These are phyloP conservation scores for Solenopsis invicta DNA, from an alignment of 1,140 invertebrate species.

Conservation along the genomic window DNA sequence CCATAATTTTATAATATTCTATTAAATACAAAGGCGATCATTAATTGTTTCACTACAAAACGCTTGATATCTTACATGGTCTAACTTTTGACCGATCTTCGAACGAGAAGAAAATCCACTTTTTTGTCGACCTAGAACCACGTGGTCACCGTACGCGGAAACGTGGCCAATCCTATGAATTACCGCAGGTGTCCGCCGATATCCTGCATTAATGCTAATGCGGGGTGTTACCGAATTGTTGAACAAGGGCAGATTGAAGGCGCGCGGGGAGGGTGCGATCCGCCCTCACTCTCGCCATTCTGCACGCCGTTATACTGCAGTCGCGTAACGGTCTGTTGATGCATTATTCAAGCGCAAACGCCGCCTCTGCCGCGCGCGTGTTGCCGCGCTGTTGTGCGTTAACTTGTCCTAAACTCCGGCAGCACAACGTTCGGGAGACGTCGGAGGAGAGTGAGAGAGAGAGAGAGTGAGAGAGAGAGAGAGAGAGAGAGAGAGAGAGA, in stretches of 20 bases:
- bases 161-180: conserved; percentile 81
- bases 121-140: conserved; percentile 9
- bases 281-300: conserved; percentile 27
- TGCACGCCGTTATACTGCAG: conserved; percentile 76
- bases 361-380: conserved; percentile 79
- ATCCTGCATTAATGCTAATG: conserved; percentile 85
- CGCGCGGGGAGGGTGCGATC: conserved; percentile 43
- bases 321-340: conserved; percentile 80
- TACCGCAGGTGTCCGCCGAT: conserved; percentile 83
- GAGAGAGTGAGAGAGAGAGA: too few species aligned
- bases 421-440: conserved; percentile 59
- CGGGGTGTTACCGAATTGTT: conserved; percentile 84
- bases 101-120: conserved; percentile 15
- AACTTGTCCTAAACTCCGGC: conserved; percentile 84
- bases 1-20: neutral
- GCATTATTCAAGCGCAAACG: conserved; percentile 85
- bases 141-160: conserved; percentile 3
- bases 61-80: neutral
- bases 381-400: conserved; percentile 81
- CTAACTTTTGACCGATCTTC: neutral
- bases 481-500: too few species aligned
- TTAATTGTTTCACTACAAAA: neutral
- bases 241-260: conserved; percentile 84
- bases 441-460: conserved; percentile 9
- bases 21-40: neutral